A percentile compares a stretch with the other conserved stretches of the same genome.
These are phyloP conservation scores for Rhynchonycteris naso DNA, from an alignment of 2,797 vertebrate species.

Conservation along the genomic window DNA sequence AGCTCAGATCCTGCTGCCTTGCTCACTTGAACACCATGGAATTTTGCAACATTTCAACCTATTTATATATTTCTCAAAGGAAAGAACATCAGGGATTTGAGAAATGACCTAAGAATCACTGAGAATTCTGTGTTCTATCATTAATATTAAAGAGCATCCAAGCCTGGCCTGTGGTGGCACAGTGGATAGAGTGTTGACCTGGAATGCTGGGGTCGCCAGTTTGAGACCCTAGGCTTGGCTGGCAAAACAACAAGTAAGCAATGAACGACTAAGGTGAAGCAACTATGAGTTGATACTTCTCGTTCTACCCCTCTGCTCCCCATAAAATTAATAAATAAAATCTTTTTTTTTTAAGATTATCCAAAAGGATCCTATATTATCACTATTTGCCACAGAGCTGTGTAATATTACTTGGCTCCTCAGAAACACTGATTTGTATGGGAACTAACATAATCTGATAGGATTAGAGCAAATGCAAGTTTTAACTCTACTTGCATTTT, in stretches of 20 bases:
- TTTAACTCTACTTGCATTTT: not conserved
- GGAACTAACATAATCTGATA: not conserved
- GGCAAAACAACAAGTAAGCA: no score
- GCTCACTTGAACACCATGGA: not conserved
- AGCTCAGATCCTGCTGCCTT: not conserved
- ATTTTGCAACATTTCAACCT: not conserved
- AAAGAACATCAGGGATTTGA: not conserved
- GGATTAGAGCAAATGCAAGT: not conserved
- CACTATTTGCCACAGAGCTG: not conserved
- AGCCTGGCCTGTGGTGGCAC: no score
- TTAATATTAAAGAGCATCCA: not conserved
- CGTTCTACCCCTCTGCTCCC: no score
- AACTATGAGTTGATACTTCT: no score
- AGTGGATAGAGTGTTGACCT: no score
- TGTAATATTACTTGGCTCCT: not conserved
- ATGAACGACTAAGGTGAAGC: no score
- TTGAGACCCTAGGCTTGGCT: no score
- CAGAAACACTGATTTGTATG: not conserved
- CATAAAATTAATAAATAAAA: no score
- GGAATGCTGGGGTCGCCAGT: no score
- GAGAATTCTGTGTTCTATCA: not conserved
- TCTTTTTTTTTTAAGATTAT: not conserved
- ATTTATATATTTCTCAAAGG: not conserved
- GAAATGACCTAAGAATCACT: not conserved
- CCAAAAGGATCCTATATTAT: not conserved